These are phyloP conservation scores for Hermetia illucens DNA, from an alignment of 1,140 invertebrate species.

Conservation along the genomic window DNA sequence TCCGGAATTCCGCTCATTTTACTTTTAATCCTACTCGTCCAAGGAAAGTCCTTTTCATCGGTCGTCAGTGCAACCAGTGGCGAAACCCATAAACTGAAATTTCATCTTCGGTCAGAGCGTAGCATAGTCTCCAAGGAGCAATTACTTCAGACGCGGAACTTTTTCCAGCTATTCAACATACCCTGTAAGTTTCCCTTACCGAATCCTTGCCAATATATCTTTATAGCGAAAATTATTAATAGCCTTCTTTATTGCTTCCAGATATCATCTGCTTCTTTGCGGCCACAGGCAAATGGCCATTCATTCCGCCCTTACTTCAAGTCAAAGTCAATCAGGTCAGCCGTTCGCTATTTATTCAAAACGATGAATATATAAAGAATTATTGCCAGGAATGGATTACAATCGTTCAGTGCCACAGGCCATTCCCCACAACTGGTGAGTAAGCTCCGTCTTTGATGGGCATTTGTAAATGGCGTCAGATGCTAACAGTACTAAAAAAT, in stretches of 20 bases:
- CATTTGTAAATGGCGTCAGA: too few relatives aligned
- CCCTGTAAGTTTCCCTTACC: slow-evolving; percentile 17
- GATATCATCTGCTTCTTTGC: slow-evolving; percentile 28
- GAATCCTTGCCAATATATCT: not conserved
- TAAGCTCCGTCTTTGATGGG: too few relatives aligned
- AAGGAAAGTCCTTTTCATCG: too few relatives aligned
- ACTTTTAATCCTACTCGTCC: too few relatives aligned
- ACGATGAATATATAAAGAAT: slow-evolving; percentile 20
- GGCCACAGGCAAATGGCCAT: slow-evolving; percentile 28
- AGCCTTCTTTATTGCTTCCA: slow-evolving; percentile 4
- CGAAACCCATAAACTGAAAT: too few relatives aligned
- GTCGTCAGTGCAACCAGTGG: too few relatives aligned
- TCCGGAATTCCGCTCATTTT: too few relatives aligned
- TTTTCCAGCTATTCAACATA: slow-evolving; percentile 24
- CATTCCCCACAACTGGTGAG: too few relatives aligned
- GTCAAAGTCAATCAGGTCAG: slow-evolving; percentile 17
- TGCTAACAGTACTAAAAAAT: too few relatives aligned
- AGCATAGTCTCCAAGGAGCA: slow-evolving; percentile 22
- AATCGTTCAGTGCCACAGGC: slow-evolving; percentile 25
- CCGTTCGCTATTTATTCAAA: slow-evolving; percentile 17
- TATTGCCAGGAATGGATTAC: slow-evolving; percentile 26
- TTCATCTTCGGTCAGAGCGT: too few relatives aligned
- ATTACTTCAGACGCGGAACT: slow-evolving; percentile 18
- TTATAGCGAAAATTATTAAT: slow-evolving; percentile 1
- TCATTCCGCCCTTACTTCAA: slow-evolving; percentile 25